Base-by-base conservation (phyloP, 2,888 invertebrate genomes). In the Cetonia aurata region DNA sequence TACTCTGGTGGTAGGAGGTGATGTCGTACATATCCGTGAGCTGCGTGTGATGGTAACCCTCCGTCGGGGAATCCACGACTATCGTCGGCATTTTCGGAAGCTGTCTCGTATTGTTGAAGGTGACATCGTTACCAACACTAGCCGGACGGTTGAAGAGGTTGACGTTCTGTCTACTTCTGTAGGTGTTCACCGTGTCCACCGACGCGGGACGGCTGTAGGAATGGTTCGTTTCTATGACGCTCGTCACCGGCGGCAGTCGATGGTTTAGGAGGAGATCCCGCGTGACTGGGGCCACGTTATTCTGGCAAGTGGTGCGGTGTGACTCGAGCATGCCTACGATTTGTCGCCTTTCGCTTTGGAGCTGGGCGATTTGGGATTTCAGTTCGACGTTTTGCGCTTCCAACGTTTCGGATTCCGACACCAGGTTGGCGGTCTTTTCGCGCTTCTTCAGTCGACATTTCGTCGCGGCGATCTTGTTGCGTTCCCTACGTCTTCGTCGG, bases 361-460 rank as follows among this genome's bases (percentile, higher is more conserved):
- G 86, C 79, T 92, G 91, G 85, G 94, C 92, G 70, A 96, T 91
- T 84, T 95, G 94, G 73, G 89, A 88, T 84, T 95, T 95, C 72
- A 96, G 86, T 80, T 94, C 93, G 73, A 93, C 89, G 82, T 96
- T 96, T 85, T 95, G 95, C 69, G 90, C 91, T 83, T 96, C 95
- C 72, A 96, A 85, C 62, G 91, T 90, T 84, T 95, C 95, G 65
- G 95, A 94, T 86, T 96, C 96, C 74, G 91, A 91, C 77, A 95
- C 93, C 76, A 96, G 86, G 81, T 95, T 95, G 77, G 92, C 91
- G 1, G 95, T 96, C 75, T 94, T 90, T 82, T 96, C 95, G 46
- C 96, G 92, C 84, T 96, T 96, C 89, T 96, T 96, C 88, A 96
- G 89, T 76, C 96, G 90, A 82, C 96, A 96, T 84, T 96, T 96